These are phyloP conservation scores for Vannuccia rotundouncinata DNA, from an alignment of 2,888 invertebrate species.

Conservation along the genomic window DNA sequence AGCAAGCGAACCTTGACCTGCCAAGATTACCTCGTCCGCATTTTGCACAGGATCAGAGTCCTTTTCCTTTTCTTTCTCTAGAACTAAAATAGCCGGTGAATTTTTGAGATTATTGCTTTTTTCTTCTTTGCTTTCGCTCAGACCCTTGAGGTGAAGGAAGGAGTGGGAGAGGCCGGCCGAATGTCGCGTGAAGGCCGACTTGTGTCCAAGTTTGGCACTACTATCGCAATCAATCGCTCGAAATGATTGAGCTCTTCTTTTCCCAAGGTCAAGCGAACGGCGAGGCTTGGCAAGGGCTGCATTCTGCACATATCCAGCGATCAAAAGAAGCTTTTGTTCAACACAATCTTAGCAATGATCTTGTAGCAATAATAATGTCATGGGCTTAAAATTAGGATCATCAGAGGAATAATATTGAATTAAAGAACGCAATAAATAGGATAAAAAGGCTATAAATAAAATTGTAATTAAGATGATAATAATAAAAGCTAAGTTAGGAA, in stretches of 20 bases:
- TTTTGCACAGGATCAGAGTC: neutral
- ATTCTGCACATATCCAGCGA: neutral
- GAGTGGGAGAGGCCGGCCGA: neutral
- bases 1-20: neutral
- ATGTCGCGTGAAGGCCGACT: neutral
- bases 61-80: neutral
- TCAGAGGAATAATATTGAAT: no score
- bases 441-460: no score
- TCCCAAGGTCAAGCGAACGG: neutral
- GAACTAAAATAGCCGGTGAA: neutral
- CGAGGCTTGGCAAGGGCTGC: neutral
- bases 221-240: neutral
- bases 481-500: no score
- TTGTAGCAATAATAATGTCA: no score
- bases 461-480: no score
- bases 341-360: no score
- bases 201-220: neutral
- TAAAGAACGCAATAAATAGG: no score
- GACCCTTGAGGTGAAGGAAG: neutral
- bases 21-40: neutral
- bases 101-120: no score
- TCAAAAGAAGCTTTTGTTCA: no score
- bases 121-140: no score
- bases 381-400: no score
- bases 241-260: neutral